Base-by-base conservation (phyloP, 1,140 invertebrate genomes). In the Acromyrmex charruanus region DNA sequence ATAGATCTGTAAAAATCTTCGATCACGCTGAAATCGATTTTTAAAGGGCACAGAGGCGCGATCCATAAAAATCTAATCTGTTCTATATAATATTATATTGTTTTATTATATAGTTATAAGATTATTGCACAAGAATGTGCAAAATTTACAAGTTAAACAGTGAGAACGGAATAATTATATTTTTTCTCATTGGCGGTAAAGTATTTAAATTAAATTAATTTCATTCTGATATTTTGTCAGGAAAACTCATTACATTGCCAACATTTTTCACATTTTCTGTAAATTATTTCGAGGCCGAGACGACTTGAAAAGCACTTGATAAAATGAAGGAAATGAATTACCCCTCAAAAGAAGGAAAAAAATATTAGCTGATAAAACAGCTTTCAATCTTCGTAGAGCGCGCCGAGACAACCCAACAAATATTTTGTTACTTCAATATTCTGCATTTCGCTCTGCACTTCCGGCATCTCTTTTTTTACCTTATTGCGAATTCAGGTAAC, bases 191-290 rank as follows among this genome's bases (percentile, higher is more conserved):
- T 93, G 91, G 89, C 92, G 95, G 92, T 94, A 94, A 92, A 93
- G 93, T 92, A 92, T 93, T 94, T 93, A 93, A 94, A 95, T 95
- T 95, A 94, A 94, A 94, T 93, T 93, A 92, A 95, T 95, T 95
- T 95, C 92, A 90, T 94, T 74, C 18, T 72, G 31, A 77, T 77
- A 39, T 61, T 39, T 58, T 61, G n/a, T 81, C 18, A 49, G 35
- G 14, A 49, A 51, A 49, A 31, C 39, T 44, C 1, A 66, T 79
- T 66, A 66, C 18, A 79, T 35, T 79, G 3, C 25, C 39, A 2
- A 79, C 18, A 79, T 49, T 51, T 58, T 74, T 35, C 16, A 49
- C 35, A 21, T 72, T 72, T 74, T 49, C 4, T 28, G 21, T 69
- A 71, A 71, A 74, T 55, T 35, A 75, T 58, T 21, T 75, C 44